A percentile compares a stretch with the other conserved stretches of the same genome.
These are phyloP conservation scores for Peromyscus nudipes DNA, from an alignment of 2,797 vertebrate genomes.

Conservation along the genomic window DNA sequence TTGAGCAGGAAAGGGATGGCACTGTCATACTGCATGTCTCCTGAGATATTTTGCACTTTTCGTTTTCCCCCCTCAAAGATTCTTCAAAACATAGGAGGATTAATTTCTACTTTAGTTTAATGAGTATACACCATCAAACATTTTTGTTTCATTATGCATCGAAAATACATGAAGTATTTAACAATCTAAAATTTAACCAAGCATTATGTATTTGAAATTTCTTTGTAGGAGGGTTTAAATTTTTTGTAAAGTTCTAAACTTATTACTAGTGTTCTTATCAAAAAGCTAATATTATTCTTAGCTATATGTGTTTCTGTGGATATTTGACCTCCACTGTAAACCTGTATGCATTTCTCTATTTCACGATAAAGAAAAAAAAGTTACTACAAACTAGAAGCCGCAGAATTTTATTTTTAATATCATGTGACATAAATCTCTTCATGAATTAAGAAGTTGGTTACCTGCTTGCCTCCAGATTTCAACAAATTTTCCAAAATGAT, in stretches of 20 bases:
- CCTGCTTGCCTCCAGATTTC: not conserved
- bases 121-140: not conserved
- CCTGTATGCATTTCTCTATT: constrained; percentile 12
- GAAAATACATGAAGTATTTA: constrained; percentile 13
- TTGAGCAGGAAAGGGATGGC: not conserved
- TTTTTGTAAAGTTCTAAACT: not conserved
- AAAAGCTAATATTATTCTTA: not conserved
- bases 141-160: not conserved
- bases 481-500: constrained; percentile 16
- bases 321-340: not conserved
- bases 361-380: not conserved
- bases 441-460: not conserved
- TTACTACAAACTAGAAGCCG: not conserved
- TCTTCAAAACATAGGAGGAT: not conserved
- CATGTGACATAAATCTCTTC: not conserved
- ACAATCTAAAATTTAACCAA: not conserved
- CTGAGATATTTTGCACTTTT: not conserved
- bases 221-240: constrained; percentile 27
- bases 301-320: not conserved
- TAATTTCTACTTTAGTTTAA: constrained; percentile 33
- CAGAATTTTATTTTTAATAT: constrained; percentile 29
- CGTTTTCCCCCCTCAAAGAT: not conserved
- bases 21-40: not conserved
- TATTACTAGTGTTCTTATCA: not conserved
- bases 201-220: not conserved